Percentiles rank a stretch among this genome's conserved stretches.
Evolutionary conservation across 2,113 vertebrate species (phyloP).

Genomic region (Syngnathus scovelli): DNA sequence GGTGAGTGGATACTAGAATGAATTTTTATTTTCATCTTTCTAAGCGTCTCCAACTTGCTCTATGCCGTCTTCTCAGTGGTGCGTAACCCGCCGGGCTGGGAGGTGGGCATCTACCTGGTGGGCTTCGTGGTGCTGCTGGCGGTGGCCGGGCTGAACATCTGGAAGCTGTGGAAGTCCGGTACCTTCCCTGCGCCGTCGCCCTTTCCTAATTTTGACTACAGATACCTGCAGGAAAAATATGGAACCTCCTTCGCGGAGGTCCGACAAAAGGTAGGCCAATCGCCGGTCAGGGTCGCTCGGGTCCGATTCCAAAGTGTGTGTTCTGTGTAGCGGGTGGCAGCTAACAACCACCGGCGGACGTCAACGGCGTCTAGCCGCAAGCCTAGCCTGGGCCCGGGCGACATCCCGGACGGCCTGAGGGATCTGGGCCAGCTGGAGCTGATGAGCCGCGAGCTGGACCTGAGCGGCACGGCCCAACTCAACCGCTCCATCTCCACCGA

Average conservation of each 20-base stretch:
- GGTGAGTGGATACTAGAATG: slow-evolving; percentile 60
- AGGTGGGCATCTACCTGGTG: slow-evolving; percentile 83
- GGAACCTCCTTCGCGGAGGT: slow-evolving; percentile 74
- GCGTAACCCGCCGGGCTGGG: slow-evolving; percentile 84
- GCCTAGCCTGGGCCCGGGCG: slow-evolving; percentile 78
- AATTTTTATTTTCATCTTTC: neutral
- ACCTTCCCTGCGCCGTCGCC: slow-evolving; percentile 88
- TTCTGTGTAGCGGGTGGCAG: slow-evolving; percentile 67
- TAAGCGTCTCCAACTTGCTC: neutral
- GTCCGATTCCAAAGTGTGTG: neutral
- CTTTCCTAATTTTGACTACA: slow-evolving; percentile 94
- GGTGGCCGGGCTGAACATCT: slow-evolving; percentile 84
- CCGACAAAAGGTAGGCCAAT: slow-evolving; percentile 76
- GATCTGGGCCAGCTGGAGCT: slow-evolving; percentile 92
- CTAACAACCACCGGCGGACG: slow-evolving; percentile 64
- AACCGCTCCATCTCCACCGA: slow-evolving; percentile 87
- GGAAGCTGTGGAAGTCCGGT: slow-evolving; percentile 93
- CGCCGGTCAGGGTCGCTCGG: neutral
- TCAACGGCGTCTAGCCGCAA: slow-evolving; percentile 69
- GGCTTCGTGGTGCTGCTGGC: slow-evolving; percentile 83
- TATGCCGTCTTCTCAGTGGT: slow-evolving; percentile 68
- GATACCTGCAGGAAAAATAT: slow-evolving; percentile 93
- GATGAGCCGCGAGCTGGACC: slow-evolving; percentile 85
- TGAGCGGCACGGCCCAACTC: slow-evolving; percentile 65
- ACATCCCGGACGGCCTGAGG: slow-evolving; percentile 81